Evolutionary conservation across 2,113 vertebrate genomes (phyloP).

Genomic region (Alethe castanea): DNA sequence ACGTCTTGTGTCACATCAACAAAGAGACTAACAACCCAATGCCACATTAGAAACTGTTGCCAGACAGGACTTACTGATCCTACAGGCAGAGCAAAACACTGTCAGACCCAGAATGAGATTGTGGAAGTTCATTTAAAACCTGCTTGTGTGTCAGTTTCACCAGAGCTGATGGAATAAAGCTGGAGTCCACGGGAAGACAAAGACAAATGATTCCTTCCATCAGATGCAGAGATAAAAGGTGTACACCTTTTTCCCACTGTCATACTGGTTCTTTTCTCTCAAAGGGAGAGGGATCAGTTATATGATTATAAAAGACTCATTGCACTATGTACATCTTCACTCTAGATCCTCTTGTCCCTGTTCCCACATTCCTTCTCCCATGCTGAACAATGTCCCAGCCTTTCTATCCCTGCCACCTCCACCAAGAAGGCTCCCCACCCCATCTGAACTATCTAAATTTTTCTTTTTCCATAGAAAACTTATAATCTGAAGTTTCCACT

Average conservation of each 20-base stretch:
- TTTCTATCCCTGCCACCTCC: neutral
- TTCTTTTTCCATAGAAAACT: neutral
- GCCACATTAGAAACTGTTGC: neutral
- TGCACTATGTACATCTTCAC: neutral
- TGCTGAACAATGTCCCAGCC: neutral
- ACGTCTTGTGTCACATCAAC: neutral
- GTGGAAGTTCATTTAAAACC: neutral
- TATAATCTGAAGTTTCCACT: neutral
- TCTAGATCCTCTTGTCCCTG: neutral
- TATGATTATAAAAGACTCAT: neutral
- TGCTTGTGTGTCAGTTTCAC: neutral
- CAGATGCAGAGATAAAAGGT: neutral
- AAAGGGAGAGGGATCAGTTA: neutral
- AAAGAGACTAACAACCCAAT: neutral
- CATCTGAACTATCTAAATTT: neutral
- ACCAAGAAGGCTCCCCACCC: neutral
- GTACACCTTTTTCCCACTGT: neutral
- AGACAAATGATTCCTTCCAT: neutral
- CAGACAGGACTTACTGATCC: neutral
- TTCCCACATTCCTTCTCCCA: neutral
- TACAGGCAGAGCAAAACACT: neutral
- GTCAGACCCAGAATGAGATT: neutral
- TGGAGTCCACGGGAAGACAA: rapidly evolving
- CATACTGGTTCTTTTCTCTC: neutral
- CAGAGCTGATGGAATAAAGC: neutral